These are phyloP conservation scores for Leptocoma aspasia DNA, from an alignment of 2,113 vertebrate species.

Conservation along the genomic window DNA sequence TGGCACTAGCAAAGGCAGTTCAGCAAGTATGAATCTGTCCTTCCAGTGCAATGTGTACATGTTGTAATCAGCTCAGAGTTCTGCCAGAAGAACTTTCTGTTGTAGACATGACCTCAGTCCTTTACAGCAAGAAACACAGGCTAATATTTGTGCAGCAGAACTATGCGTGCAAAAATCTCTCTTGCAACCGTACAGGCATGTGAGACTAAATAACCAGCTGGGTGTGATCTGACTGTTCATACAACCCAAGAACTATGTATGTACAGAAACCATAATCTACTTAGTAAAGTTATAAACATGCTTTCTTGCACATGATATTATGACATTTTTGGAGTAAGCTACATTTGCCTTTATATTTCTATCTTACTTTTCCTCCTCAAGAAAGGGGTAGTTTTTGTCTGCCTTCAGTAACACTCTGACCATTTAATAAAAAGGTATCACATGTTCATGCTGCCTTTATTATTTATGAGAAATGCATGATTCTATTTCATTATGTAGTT, in stretches of 20 bases:
- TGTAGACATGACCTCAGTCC: constrained; percentile 48
- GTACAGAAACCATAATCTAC: not conserved
- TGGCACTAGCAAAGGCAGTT: not conserved
- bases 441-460: not conserved
- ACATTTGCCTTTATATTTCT: not conserved
- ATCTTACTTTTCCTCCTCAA: not conserved
- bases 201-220: not conserved
- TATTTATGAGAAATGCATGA: not conserved
- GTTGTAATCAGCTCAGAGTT: not conserved
- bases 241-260: not conserved
- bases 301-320: not conserved
- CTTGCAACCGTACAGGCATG: not conserved
- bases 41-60: not conserved
- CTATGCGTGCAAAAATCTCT: not conserved
- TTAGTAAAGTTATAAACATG: not conserved
- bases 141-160: not conserved
- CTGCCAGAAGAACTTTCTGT: constrained; percentile 7
- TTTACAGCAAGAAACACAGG: not conserved
- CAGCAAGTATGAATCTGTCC: not conserved
- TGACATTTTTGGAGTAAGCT: not conserved
- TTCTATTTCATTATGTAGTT: not conserved
- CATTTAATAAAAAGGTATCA: not conserved
- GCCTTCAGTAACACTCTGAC: not conserved
- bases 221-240: not conserved
- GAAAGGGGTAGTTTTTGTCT: not conserved